phyloP scores from a whole-genome alignment of 2,113 vertebrate species.

The Hepsetus odoe region DNA sequence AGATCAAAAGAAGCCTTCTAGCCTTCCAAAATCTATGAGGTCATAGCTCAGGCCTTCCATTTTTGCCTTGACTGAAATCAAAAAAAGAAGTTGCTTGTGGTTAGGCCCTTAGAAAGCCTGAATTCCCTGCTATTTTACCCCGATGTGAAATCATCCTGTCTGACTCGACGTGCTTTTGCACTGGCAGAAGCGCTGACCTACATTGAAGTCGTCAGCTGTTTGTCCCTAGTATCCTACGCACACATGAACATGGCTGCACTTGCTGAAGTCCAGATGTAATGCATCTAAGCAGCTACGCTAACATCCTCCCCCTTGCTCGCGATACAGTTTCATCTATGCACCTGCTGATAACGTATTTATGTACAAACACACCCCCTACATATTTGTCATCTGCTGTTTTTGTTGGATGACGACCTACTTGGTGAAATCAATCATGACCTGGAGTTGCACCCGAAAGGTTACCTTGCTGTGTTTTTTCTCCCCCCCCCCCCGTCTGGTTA shows the following conservation, averaged over 20 bases:
- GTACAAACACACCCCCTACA: not conserved
- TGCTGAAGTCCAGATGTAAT: constrained; percentile 1
- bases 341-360: not conserved
- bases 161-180: not conserved
- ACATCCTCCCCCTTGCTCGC: not conserved
- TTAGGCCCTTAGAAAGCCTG: no score
- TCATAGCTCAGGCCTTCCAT: no score
- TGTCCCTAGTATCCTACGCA: not conserved
- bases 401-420: not conserved
- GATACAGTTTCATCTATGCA: not conserved
- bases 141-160: not conserved
- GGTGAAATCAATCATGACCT: not conserved
- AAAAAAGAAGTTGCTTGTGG: no score
- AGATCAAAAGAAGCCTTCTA: not conserved
- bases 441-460: not conserved
- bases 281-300: not conserved
- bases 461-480: not conserved
- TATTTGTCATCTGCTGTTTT: not conserved
- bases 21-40: not conserved
- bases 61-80: no score
- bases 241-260: not conserved
- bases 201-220: constrained; percentile 30
- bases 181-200: constrained; percentile 34
- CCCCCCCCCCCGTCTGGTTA: not conserved
- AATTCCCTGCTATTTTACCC: no score